phyloP scores from a whole-genome alignment of 2,888 invertebrate species.

The Sarcophaga variegata region DNA sequence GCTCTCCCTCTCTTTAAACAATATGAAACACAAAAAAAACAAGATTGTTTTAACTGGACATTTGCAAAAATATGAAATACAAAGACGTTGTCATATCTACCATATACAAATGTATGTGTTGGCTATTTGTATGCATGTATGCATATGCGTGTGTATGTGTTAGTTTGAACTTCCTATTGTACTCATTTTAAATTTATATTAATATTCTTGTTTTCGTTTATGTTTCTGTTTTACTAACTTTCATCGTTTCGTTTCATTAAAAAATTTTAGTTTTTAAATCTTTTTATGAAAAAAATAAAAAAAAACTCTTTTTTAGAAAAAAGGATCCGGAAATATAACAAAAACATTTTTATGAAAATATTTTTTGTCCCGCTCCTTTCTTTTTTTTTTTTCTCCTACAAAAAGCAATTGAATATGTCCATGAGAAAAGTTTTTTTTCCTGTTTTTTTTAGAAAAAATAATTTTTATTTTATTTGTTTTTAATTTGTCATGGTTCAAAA shows the following conservation, averaged over 20 bases:
- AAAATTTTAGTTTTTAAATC: slow-evolving; percentile 19
- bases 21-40: too few relatives aligned
- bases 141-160: background rate
- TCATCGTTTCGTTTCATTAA: slow-evolving; percentile 27
- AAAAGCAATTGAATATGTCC: background rate
- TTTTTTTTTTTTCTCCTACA: background rate
- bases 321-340: background rate
- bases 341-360: slow-evolving; percentile 24
- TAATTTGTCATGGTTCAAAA: slow-evolving; percentile 61
- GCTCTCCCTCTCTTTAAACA: too few relatives aligned
- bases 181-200: slow-evolving; percentile 57
- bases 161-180: slow-evolving; percentile 24
- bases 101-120: too few relatives aligned
- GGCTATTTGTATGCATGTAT: background rate
- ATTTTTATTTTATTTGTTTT: slow-evolving; percentile 58
- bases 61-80: too few relatives aligned
- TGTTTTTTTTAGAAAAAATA: slow-evolving; percentile 16
- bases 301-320: background rate
- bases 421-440: slow-evolving; percentile 5
- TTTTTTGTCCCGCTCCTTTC: background rate
- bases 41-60: too few relatives aligned
- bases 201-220: slow-evolving; percentile 55
- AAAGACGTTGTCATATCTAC: too few relatives aligned
- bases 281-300: slow-evolving; percentile 14
- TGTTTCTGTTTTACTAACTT: slow-evolving; percentile 57